Evolutionary conservation across 2,113 vertebrate genomes (phyloP).

Genomic region (Sinosuthora webbiana): DNA sequence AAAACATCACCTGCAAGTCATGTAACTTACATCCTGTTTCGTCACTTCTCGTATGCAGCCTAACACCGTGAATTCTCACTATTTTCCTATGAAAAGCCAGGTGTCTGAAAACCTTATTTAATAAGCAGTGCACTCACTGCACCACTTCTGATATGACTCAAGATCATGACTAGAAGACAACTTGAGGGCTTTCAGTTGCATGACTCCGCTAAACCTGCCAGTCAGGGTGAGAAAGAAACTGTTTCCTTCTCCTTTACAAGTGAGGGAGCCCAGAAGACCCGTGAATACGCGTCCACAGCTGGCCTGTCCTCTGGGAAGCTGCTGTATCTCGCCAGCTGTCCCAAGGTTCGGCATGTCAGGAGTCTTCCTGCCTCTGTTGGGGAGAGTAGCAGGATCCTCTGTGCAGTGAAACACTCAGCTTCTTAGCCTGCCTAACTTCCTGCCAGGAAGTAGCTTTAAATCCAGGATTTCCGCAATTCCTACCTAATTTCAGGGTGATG

Average conservation of each 20-base stretch:
- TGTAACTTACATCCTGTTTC: neutral
- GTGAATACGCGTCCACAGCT: neutral
- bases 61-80: neutral
- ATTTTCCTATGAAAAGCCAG: neutral
- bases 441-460: slow-evolving; percentile 12
- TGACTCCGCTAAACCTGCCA: neutral
- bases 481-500: neutral
- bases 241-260: neutral
- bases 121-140: neutral
- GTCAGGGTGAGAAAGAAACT: neutral
- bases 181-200: neutral
- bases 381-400: neutral
- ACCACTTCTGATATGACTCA: slow-evolving; percentile 23
- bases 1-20: neutral
- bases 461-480: neutral
- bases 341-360: neutral
- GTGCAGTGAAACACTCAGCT: neutral
- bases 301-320: neutral
- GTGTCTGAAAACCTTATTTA: neutral
- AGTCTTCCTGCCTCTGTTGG: neutral
- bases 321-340: neutral
- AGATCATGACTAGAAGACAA: neutral
- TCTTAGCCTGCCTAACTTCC: neutral
- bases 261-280: neutral
- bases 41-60: neutral